These are phyloP conservation scores for Drosophila sp. DNA, from an alignment of 1,140 invertebrate genomes.

Conservation along the genomic window DNA sequence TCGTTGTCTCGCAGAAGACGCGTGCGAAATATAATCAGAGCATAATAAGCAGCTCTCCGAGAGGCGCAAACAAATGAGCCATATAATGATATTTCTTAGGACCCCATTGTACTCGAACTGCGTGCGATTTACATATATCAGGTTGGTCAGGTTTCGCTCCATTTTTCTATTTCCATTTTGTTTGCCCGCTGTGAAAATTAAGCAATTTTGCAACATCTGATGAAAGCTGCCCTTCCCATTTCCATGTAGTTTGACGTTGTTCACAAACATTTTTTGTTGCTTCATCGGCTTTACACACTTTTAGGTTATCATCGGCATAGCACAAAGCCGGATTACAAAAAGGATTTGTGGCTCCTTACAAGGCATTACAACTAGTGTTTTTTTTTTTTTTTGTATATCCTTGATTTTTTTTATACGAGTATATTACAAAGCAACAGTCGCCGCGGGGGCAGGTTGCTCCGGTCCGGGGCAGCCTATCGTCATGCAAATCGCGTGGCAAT, in stretches of 20 bases:
- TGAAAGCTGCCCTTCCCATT: conserved; percentile 39
- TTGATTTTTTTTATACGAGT: conserved; percentile 39
- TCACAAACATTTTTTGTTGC: conserved; percentile 59
- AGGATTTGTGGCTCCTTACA: conserved; percentile 70
- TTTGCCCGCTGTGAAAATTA: conserved; percentile 50
- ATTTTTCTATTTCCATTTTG: not conserved
- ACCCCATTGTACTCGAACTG: conserved; percentile 9
- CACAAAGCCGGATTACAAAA: conserved; percentile 74
- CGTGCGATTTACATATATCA: conserved; percentile 22
- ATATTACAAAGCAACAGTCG: conserved; percentile 44
- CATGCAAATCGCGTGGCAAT: conserved; percentile 66
- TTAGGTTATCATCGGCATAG: conserved; percentile 72
- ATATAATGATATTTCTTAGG: conserved; percentile 70
- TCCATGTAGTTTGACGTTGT: conserved; percentile 62
- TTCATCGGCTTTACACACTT: conserved; percentile 75
- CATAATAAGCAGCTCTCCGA: conserved; percentile 78
- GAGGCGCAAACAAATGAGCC: conserved; percentile 77
- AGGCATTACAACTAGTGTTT: conserved; percentile 59
- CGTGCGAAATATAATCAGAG: conserved; percentile 79
- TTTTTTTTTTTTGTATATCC: not conserved
- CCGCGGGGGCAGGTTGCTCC: conserved; percentile 15
- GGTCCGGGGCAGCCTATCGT: conserved; percentile 29
- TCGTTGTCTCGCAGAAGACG: conserved; percentile 44
- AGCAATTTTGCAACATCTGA: conserved; percentile 51
- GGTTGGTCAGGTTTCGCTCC: conserved; percentile 26